Evolutionary conservation across 2,797 vertebrate genomes (phyloP).

Genomic region (Crocodylus rhombifer): DNA sequence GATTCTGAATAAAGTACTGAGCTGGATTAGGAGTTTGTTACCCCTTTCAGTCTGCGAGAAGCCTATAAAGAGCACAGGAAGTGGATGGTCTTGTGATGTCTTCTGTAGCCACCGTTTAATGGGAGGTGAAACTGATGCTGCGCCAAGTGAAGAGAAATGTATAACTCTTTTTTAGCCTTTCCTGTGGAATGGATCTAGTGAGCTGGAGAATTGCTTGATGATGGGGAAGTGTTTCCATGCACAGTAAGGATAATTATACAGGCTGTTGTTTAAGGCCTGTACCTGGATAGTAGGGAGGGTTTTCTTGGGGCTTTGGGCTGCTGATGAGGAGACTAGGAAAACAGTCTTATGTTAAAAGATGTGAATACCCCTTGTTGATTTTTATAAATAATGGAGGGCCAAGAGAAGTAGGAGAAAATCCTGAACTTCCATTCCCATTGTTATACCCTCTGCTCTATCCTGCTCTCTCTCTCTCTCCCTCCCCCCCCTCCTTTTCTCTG

Average conservation of each 20-base stretch:
- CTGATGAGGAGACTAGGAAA: neutral
- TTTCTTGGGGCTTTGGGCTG: neutral
- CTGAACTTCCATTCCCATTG: neutral
- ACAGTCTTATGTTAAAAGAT: neutral
- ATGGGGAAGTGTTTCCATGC: neutral
- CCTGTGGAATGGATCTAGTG: neutral
- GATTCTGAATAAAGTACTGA: neutral
- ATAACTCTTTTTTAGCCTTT: neutral
- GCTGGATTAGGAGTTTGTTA: neutral
- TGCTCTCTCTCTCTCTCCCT: neutral
- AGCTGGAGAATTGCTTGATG: neutral
- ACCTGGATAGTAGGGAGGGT: neutral
- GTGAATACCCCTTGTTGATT: neutral
- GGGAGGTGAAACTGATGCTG: neutral
- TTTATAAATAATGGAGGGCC: neutral
- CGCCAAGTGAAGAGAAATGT: neutral
- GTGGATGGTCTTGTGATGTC: neutral
- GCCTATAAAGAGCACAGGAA: neutral
- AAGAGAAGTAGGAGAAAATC: neutral
- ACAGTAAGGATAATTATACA: neutral
- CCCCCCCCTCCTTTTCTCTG: neutral
- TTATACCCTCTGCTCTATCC: neutral
- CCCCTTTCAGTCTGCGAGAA: neutral
- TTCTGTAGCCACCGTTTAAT: neutral
- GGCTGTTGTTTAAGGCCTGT: neutral